Conservation (phyloP, 1,140 invertebrate species). For the Cydia amplana region DNA sequence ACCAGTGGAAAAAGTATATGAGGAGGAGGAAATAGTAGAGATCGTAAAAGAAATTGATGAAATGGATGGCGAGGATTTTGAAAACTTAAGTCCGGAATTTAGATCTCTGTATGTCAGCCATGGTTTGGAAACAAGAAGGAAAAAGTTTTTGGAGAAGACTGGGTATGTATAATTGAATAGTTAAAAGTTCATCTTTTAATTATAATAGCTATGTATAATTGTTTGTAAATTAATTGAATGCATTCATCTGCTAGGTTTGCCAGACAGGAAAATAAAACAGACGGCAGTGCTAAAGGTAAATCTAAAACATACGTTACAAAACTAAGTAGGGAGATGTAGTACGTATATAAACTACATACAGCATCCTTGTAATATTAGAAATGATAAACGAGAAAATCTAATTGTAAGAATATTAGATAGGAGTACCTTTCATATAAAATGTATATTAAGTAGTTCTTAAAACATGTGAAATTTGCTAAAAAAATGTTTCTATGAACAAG, state of each 20-base stretch:
- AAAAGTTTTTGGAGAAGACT: constrained; percentile 51
- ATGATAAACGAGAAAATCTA: too few species aligned
- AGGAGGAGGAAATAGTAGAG: constrained; percentile 59
- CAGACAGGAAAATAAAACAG: not conserved
- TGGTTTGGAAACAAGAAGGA: constrained; percentile 60
- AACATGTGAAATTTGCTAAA: too few species aligned
- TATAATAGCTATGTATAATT: too few species aligned
- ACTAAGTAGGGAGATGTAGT: not conserved
- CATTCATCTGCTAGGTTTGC: not conserved
- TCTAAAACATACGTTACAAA: not conserved
- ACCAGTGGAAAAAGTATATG: constrained; percentile 51
- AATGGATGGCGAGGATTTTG: constrained; percentile 64
- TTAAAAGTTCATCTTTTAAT: too few species aligned
- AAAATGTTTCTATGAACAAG: too few species aligned
- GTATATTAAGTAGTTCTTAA: too few species aligned
- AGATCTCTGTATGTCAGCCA: constrained; percentile 57
- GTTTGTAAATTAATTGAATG: not conserved
- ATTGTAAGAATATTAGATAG: too few species aligned
- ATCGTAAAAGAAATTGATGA: constrained; percentile 58
- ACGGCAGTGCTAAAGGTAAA: not conserved
- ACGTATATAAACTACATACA: not conserved
- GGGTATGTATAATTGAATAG: constrained; percentile 40
- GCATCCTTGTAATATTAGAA: too few species aligned
- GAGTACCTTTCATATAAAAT: too few species aligned
- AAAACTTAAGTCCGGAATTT: constrained; percentile 54